Percentiles rank a stretch among this genome's conserved stretches.
phyloP scores from a whole-genome alignment of 2,888 invertebrate genomes.

The Exocentrus adspersus region DNA sequence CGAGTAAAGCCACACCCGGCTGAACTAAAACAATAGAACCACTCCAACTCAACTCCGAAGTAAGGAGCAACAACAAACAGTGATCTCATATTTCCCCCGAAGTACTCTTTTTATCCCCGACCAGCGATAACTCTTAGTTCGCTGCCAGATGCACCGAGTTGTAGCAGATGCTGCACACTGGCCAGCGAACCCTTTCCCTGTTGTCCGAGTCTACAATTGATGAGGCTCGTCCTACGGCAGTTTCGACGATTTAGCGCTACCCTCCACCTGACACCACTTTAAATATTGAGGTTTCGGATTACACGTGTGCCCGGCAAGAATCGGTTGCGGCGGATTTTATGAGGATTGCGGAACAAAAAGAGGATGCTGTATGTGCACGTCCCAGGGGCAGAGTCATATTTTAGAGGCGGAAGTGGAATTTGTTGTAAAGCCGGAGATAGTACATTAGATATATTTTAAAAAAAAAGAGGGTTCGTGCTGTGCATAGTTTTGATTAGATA shows the following conservation, averaged over 20 bases:
- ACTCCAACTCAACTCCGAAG: no score
- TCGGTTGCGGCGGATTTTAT: slow-evolving; percentile 1
- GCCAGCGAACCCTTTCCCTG: background rate
- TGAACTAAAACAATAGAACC: no score
- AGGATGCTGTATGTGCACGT: background rate
- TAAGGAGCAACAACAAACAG: background rate
- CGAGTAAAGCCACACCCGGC: no score
- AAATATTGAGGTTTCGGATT: slow-evolving; percentile 10
- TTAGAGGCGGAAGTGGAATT: no score
- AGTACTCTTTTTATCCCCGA: background rate
- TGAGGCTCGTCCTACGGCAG: slow-evolving; percentile 8
- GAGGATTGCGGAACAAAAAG: background rate
- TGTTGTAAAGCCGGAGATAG: no score
- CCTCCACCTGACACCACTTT: slow-evolving; percentile 14
- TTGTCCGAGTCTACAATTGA: slow-evolving; percentile 4
- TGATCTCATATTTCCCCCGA: background rate
- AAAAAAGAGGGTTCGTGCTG: no score
- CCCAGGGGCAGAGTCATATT: no score
- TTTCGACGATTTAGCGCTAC: slow-evolving; percentile 4
- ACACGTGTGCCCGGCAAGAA: background rate
- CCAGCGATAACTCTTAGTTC: slow-evolving; percentile 7
- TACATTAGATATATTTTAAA: no score
- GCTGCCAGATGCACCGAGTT: background rate
- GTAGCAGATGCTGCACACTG: slow-evolving; percentile 6
- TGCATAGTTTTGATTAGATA: no score